Base-by-base conservation (phyloP, 2,113 vertebrate species). In the Leptosomus discolor region DNA sequence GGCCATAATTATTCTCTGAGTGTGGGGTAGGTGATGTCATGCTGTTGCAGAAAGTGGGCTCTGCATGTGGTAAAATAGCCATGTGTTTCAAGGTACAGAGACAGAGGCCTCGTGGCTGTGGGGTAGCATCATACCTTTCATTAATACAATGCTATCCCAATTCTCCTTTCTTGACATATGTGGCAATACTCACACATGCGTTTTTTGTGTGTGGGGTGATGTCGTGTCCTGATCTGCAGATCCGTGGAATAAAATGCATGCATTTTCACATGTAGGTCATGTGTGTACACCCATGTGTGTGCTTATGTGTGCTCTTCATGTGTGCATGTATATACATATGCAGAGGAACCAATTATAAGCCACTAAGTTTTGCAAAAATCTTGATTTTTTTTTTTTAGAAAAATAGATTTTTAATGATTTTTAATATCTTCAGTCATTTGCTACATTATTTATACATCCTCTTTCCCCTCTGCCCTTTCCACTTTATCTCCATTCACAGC, bases 1-100 rank as follows among this genome's bases (percentile, higher is more conserved):
- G 77, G 56, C 76, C 17, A 15, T 94, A 73, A 79, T 92, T 91
- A 92, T 96, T 93, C 50, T 48, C 39, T 26, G 65, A 69, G 54
- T 45, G 30, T 57, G 65, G 74, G 48, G 48, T 0, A 14, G 86
- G 57, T 94, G 93, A 87, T 77, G 80, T 88, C 92, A 45, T 79
- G 48, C 57, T 75, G 77, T 19, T 95, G 65, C 36, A 94, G 75
- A 86, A 73, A 43, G 73, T 11, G 39, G 73, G 34, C 69, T 96
- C 65, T 90, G 77, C 78, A 46, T 41, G 27, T 37, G 32, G 76
- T 73, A 27, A 84, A 80, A 70, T 12, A 75, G 27, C 39, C 20
- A 2, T 30, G 32, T 15, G 22, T 71, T 78, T 75, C 45, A 39
- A 81, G 74, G 57, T 19, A 71, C 1, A 22, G 48, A n/a, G 73